phyloP scores from a whole-genome alignment of 2,797 vertebrate genomes.

The Pelochelys cantorii region DNA sequence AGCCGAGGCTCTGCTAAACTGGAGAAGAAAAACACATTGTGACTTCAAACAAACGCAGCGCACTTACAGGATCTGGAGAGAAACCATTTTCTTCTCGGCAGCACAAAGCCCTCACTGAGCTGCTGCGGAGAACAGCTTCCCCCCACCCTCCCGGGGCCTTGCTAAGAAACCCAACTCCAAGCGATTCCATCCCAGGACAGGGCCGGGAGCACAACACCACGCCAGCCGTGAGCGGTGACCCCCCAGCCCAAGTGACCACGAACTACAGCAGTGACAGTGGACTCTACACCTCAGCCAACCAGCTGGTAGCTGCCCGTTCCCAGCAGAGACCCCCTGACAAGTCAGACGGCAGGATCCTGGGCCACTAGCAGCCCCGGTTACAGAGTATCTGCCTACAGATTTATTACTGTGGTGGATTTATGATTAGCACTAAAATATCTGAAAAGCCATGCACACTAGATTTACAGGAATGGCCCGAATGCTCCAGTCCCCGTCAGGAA shows the following conservation, averaged over 20 bases:
- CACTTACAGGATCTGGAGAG: conserved; percentile 71
- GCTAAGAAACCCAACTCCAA: conserved; percentile 58
- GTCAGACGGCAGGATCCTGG: not conserved
- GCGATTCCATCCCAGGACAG: not conserved
- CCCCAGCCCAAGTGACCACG: not conserved
- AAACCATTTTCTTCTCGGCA: conserved; percentile 74
- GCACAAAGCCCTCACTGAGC: conserved; percentile 76
- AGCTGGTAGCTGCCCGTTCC: not conserved
- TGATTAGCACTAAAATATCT: conserved; percentile 52
- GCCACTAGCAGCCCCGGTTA: not conserved
- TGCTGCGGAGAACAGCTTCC: conserved; percentile 43
- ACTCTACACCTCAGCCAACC: not conserved
- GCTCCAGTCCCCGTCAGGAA: not conserved
- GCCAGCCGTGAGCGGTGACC: not conserved
- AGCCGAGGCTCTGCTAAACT: conserved; percentile 55
- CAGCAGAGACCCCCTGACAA: not conserved
- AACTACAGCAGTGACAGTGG: not conserved
- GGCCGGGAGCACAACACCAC: not conserved
- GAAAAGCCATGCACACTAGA: conserved; percentile 1
- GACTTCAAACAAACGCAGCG: conserved; percentile 73
- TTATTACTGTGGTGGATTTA: conserved; percentile 61
- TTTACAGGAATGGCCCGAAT: conserved; percentile 49
- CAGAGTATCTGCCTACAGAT: conserved; percentile 1
- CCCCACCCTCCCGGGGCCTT: conserved; percentile 50
- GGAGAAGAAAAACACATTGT: conserved; percentile 78